Evolutionary conservation across 2,888 invertebrate genomes (phyloP).

Genomic region (Dione juno): DNA sequence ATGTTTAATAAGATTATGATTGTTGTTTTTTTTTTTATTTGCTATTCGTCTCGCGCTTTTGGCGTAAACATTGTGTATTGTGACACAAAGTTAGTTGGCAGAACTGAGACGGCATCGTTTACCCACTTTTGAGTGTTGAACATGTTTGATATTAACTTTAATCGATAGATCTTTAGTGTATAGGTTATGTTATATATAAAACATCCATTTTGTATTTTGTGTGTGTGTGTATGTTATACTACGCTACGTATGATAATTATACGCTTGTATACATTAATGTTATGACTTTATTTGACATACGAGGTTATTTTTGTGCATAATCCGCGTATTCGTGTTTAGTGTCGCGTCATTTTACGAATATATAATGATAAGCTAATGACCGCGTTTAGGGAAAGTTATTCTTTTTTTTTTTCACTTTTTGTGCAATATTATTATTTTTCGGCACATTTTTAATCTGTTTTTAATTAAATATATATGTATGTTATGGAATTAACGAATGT

Average conservation of each 20-base stretch:
- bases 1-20: background rate
- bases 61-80: conserved; percentile 24
- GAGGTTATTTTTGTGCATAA: conserved; percentile 29
- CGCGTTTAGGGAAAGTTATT: background rate
- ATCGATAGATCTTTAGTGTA: conserved; percentile 47
- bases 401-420: background rate
- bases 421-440: too few relatives aligned
- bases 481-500: conserved; percentile 1
- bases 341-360: conserved; percentile 13
- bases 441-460: too few relatives aligned
- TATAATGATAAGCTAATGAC: conserved; percentile 17
- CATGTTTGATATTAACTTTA: conserved; percentile 42
- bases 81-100: conserved; percentile 19
- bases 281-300: conserved; percentile 48
- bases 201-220: conserved; percentile 39
- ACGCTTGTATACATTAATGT: conserved; percentile 47
- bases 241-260: conserved; percentile 51
- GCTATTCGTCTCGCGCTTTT: conserved; percentile 3
- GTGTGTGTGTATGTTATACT: conserved; percentile 53
- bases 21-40: background rate
- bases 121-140: conserved; percentile 59
- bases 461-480: too few relatives aligned
- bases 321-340: conserved; percentile 15
- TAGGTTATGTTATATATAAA: conserved; percentile 48
- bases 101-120: conserved; percentile 41